phyloP scores from a whole-genome alignment of 2,797 vertebrate genomes.

The Yasuhikotakia modesta region DNA sequence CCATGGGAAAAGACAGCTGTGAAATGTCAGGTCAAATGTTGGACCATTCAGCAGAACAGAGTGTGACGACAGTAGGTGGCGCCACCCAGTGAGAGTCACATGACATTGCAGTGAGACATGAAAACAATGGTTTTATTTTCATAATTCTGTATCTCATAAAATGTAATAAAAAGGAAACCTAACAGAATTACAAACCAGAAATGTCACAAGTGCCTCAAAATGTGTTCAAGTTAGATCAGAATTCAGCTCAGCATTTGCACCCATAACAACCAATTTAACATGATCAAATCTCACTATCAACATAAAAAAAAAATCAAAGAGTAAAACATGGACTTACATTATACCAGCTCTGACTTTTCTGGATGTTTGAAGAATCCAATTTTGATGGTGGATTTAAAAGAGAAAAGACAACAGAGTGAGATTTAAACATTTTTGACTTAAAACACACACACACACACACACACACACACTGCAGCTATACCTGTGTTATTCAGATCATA shows the following conservation, averaged over 20 bases:
- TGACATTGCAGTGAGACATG: neutral
- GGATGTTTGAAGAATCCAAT: constrained; percentile 56
- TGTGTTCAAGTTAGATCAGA: neutral
- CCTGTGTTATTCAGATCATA: neutral
- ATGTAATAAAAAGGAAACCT: too few relatives aligned
- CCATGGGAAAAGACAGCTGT: constrained; percentile 28
- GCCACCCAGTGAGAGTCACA: neutral
- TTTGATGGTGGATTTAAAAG: constrained; percentile 61
- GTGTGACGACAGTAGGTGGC: neutral
- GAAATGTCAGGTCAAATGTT: constrained; percentile 13
- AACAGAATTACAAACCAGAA: too few relatives aligned
- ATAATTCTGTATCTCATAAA: neutral
- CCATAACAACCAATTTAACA: neutral
- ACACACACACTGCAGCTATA: constrained; percentile 8
- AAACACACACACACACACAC: constrained; percentile 20
- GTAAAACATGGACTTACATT: constrained; percentile 89
- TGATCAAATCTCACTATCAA: neutral
- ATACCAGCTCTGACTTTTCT: constrained; percentile 99
- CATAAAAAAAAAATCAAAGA: constrained; percentile 58
- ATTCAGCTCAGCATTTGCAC: neutral
- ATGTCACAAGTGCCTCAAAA: too few relatives aligned
- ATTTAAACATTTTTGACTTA: neutral
- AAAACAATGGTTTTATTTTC: neutral
- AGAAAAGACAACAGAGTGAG: constrained; percentile 17
- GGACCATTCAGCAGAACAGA: neutral